Percentiles rank a stretch among this genome's conserved stretches.
These are phyloP conservation scores for Gonioctena quinquepunctata DNA, from an alignment of 1,140 invertebrate species.

Conservation along the genomic window DNA sequence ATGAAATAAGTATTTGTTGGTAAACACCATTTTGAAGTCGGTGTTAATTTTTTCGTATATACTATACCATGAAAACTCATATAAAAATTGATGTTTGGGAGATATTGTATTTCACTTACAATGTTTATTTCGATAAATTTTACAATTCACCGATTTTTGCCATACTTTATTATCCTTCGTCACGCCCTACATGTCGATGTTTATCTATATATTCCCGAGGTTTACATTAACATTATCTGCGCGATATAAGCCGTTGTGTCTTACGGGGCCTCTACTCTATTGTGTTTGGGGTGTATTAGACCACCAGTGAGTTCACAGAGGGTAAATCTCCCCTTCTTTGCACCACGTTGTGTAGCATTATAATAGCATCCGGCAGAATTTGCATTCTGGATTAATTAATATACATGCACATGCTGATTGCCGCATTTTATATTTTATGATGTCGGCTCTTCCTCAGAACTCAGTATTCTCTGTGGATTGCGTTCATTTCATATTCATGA, in stretches of 20 bases:
- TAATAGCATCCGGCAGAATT: slow-evolving; percentile 44
- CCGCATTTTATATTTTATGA: slow-evolving; percentile 24
- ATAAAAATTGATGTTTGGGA: no score
- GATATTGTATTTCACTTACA: no score
- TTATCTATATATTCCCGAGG: background rate
- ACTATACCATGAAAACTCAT: no score
- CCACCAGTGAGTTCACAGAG: slow-evolving; percentile 51
- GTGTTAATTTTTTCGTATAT: no score
- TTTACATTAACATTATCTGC: slow-evolving; percentile 41
- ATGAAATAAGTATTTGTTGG: no score
- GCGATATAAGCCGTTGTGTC: slow-evolving; percentile 44
- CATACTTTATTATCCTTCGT: no score
- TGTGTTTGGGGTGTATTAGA: slow-evolving; percentile 43
- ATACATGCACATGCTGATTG: slow-evolving; percentile 24
- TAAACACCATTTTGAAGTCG: no score
- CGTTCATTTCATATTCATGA: background rate
- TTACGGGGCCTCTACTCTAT: slow-evolving; percentile 38
- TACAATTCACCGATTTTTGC: no score
- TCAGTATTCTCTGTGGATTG: background rate
- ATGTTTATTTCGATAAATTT: no score
- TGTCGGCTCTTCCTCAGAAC: background rate
- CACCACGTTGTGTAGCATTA: slow-evolving; percentile 36
- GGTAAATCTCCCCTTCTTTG: slow-evolving; percentile 40
- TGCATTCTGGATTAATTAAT: slow-evolving; percentile 48
- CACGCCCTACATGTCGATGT: slow-evolving; percentile 1